phyloP scores from a whole-genome alignment of 2,797 vertebrate species.

The Crax fasciolata region DNA sequence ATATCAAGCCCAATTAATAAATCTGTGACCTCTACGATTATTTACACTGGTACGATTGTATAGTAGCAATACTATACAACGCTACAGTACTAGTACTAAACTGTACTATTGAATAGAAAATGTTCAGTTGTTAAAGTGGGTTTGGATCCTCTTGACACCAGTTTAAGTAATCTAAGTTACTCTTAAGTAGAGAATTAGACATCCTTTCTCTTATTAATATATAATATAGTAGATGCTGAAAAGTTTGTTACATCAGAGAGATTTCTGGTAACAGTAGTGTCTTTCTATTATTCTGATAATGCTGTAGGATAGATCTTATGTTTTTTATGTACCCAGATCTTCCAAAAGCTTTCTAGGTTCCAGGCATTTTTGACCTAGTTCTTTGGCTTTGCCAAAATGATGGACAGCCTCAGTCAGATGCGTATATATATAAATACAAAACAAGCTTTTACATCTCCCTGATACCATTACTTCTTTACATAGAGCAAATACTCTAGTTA shows the following conservation, averaged over 20 bases:
- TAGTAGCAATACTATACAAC: background rate
- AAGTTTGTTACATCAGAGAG: background rate
- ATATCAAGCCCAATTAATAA: background rate
- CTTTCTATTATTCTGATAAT: background rate
- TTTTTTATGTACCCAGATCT: background rate
- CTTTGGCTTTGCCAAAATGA: background rate
- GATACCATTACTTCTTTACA: background rate
- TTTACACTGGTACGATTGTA: background rate
- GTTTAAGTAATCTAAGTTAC: background rate
- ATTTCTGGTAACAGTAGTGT: background rate
- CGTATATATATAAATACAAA: background rate
- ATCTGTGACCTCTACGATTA: background rate
- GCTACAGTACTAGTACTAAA: too few species aligned
- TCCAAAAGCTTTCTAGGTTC: background rate
- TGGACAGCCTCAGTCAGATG: background rate
- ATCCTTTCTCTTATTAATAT: background rate
- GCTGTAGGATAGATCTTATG: background rate
- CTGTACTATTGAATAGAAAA: background rate
- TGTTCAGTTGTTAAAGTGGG: background rate
- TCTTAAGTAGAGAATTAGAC: background rate
- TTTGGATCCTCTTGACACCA: background rate
- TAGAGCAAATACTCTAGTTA: background rate
- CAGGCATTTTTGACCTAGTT: background rate
- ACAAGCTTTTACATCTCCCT: background rate
- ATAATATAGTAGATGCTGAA: background rate